Evolutionary conservation across 2,888 invertebrate genomes (phyloP).

Genomic region (Lacanobia oleracea): DNA sequence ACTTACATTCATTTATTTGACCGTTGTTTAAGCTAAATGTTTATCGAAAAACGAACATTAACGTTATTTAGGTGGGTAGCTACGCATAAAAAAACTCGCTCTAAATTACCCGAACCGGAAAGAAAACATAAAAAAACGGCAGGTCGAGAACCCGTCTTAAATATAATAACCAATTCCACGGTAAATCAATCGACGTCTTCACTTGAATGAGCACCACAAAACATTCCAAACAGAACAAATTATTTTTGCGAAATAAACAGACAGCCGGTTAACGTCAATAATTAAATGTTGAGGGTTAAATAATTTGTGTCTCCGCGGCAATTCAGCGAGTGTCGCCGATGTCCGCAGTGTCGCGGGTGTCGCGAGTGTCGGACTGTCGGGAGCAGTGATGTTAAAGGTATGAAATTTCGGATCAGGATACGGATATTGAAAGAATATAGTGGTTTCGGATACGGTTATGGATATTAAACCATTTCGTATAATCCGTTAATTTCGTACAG

Average conservation of each 20-base stretch:
- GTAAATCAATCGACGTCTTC: background rate
- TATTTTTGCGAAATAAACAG: conserved; percentile 9
- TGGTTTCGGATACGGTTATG: no score
- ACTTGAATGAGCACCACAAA: background rate
- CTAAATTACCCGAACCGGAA: background rate
- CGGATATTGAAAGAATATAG: no score
- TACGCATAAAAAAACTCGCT: no score
- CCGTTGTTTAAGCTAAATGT: no score
- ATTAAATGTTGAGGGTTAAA: conserved; percentile 35
- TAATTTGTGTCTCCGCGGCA: conserved; percentile 39
- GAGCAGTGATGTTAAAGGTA: no score
- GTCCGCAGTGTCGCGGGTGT: conserved; percentile 32
- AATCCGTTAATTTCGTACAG: no score
- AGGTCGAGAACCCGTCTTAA: background rate
- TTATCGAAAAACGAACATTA: no score
- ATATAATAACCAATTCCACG: background rate
- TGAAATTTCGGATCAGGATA: no score
- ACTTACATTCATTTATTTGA: no score
- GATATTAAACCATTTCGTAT: no score
- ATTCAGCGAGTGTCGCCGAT: conserved; percentile 35
- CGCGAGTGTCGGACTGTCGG: conserved; percentile 5
- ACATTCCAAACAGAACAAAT: background rate
- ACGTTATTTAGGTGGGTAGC: no score
- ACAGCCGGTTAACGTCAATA: conserved; percentile 15
- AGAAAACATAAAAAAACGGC: background rate